A percentile compares a stretch with the other conserved stretches of the same genome.
phyloP scores from a whole-genome alignment of 1,140 invertebrate species.

The Bombus cullumanus region DNA sequence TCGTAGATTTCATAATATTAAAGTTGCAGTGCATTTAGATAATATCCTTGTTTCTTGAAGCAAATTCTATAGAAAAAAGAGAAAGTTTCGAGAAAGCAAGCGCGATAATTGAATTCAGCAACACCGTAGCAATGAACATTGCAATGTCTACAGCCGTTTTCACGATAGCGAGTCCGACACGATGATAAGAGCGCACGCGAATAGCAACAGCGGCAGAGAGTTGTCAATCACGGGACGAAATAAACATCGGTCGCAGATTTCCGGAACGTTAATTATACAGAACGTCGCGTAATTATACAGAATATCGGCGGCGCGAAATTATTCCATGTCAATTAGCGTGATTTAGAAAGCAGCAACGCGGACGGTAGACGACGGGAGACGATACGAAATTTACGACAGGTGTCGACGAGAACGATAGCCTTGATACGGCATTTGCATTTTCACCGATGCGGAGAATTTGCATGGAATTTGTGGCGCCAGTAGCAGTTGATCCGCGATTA shows the following conservation, averaged over 20 bases:
- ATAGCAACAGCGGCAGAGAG: too few species aligned
- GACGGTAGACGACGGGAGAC: slow-evolving; percentile 43
- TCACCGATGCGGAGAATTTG: slow-evolving; percentile 31
- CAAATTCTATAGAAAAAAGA: too few species aligned
- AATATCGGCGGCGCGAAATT: slow-evolving; percentile 38
- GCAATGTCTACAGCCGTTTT: neutral
- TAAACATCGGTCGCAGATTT: slow-evolving; percentile 3
- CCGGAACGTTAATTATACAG: slow-evolving; percentile 21
- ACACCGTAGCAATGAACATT: neutral
- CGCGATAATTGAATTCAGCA: neutral
- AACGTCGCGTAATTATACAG: neutral
- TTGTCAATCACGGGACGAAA: neutral
- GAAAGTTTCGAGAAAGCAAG: neutral
- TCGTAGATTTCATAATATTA: too few species aligned
- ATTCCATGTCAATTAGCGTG: slow-evolving; percentile 67
- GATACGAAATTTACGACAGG: slow-evolving; percentile 58
- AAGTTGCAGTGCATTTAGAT: too few species aligned
- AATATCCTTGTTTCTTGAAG: too few species aligned
- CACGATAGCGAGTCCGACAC: neutral
- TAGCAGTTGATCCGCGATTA: slow-evolving; percentile 8
- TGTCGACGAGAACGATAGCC: slow-evolving; percentile 49
- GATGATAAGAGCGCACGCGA: neutral
- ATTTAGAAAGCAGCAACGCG: slow-evolving; percentile 53
- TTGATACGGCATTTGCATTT: slow-evolving; percentile 52
- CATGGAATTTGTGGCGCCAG: slow-evolving; percentile 10